These are phyloP conservation scores for Drosophila ohnishii DNA, from an alignment of 1,140 invertebrate genomes.

Conservation along the genomic window DNA sequence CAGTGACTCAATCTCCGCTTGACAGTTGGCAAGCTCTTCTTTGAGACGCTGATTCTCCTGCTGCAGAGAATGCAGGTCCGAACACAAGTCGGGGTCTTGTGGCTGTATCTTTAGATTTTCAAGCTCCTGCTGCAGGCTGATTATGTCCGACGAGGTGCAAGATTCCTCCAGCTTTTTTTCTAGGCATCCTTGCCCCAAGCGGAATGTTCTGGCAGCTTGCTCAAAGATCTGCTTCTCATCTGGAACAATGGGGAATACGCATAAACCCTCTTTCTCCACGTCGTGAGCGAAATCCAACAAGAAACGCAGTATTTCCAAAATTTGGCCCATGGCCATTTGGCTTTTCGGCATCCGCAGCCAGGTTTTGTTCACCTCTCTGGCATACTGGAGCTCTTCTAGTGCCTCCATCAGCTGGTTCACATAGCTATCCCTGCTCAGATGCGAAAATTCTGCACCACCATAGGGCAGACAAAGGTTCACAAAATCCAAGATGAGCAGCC, in stretches of 20 bases:
- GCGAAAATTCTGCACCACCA: slow-evolving; percentile 3
- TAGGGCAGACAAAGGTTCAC: slow-evolving; percentile 32
- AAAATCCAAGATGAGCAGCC: slow-evolving; percentile 41
- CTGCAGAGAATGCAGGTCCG: not conserved
- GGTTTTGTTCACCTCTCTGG: slow-evolving; percentile 23
- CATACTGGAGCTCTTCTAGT: slow-evolving; percentile 41
- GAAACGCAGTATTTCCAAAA: slow-evolving; percentile 47
- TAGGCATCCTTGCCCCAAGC: not conserved
- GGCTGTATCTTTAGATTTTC: not conserved
- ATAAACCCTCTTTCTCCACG: not conserved
- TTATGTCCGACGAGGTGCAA: not conserved
- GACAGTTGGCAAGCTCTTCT: not conserved
- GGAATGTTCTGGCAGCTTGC: not conserved
- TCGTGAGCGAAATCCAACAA: slow-evolving; percentile 35
- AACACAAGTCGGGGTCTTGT: not conserved
- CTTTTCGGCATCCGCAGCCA: slow-evolving; percentile 32
- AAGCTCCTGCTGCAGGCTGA: not conserved
- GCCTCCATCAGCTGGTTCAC: slow-evolving; percentile 25
- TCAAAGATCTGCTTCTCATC: not conserved
- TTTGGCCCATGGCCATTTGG: slow-evolving; percentile 6
- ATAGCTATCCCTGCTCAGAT: slow-evolving; percentile 27
- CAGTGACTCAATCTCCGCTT: not conserved
- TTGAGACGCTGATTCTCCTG: slow-evolving; percentile 6
- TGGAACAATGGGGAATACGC: slow-evolving; percentile 1
- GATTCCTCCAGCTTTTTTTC: no score